Conservation (phyloP, 2,888 invertebrate genomes). For the Salpingus planirostris region DNA sequence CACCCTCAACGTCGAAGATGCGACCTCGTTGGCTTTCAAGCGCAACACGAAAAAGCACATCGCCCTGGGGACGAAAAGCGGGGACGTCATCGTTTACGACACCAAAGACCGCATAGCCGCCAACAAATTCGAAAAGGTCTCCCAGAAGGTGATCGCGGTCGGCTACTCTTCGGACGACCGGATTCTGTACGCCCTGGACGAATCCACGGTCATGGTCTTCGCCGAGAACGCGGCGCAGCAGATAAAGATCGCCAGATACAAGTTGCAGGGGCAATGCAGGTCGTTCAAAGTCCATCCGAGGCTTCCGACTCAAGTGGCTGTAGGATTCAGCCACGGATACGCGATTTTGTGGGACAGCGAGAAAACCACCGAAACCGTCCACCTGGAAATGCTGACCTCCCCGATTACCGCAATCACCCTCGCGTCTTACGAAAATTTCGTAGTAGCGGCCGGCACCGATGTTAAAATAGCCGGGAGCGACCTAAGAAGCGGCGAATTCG, state of each 20-base stretch:
- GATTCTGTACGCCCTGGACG: constrained; percentile 22
- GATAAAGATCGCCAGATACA: constrained; percentile 15
- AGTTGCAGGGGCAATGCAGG: constrained; percentile 11
- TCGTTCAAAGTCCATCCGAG: constrained; percentile 25
- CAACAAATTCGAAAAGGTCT: constrained; percentile 21
- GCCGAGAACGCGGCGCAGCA: constrained; percentile 10
- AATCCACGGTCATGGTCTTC: constrained; percentile 15
- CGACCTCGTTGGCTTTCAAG: constrained; percentile 28
- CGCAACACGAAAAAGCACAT: constrained; percentile 29
- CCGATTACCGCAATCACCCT: constrained; percentile 24
- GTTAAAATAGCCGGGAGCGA: constrained; percentile 31
- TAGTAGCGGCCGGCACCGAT: constrained; percentile 30
- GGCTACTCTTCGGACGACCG: constrained; percentile 29
- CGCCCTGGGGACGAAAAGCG: constrained; percentile 28
- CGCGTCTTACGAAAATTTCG: constrained; percentile 22
- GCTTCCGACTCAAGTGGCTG: constrained; percentile 20
- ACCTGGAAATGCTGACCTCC: constrained; percentile 15
- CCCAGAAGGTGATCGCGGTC: constrained; percentile 19
- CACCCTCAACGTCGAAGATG: constrained; percentile 26
- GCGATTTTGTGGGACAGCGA: constrained; percentile 26
- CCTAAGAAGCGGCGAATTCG: constrained; percentile 18
- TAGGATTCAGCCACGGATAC: constrained; percentile 26
- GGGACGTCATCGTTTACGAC: constrained; percentile 33
- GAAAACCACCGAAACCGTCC: too few species aligned
- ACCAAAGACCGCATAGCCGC: constrained; percentile 28